A percentile compares a stretch with the other conserved stretches of the same genome.
Evolutionary conservation across 2,797 vertebrate species (phyloP).

Genomic region (Leptodactylus fallax): DNA sequence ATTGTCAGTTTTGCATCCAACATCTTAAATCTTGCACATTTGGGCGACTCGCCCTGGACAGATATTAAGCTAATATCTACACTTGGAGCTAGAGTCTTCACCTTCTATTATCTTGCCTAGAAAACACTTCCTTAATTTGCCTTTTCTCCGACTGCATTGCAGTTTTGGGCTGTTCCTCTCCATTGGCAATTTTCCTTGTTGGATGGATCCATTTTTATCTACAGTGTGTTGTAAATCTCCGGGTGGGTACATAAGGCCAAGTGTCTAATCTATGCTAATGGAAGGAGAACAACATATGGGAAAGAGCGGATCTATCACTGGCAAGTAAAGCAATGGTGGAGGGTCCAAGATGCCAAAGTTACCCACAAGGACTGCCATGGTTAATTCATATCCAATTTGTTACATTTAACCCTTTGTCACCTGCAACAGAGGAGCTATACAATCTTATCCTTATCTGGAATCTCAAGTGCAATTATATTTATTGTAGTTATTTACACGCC

Average conservation of each 20-base stretch:
- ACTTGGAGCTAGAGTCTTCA: slow-evolving; percentile 9
- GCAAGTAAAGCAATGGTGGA: slow-evolving; percentile 1
- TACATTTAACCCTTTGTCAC: neutral
- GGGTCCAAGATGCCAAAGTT: neutral
- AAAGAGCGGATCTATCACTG: neutral
- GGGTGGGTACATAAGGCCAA: slow-evolving; percentile 25
- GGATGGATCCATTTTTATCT: slow-evolving; percentile 32
- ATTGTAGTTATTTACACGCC: too few relatives aligned
- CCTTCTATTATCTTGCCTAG: slow-evolving; percentile 25
- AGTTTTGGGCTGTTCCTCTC: slow-evolving; percentile 29
- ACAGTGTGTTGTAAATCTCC: slow-evolving; percentile 19
- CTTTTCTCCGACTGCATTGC: slow-evolving; percentile 50
- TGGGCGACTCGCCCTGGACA: slow-evolving; percentile 33
- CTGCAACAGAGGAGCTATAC: too few relatives aligned
- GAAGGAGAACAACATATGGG: slow-evolving; percentile 1
- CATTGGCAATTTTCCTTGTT: slow-evolving; percentile 45
- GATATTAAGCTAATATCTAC: slow-evolving; percentile 47
- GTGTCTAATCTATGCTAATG: slow-evolving; percentile 37
- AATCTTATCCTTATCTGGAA: too few relatives aligned
- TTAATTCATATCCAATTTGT: neutral
- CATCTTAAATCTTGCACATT: slow-evolving; percentile 43
- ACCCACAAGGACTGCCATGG: neutral
- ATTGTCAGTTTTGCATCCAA: slow-evolving; percentile 40
- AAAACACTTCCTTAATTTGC: slow-evolving; percentile 9
- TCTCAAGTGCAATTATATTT: too few relatives aligned